These are phyloP conservation scores for Notechis scutatus DNA, from an alignment of 2,113 vertebrate species.

Conservation along the genomic window DNA sequence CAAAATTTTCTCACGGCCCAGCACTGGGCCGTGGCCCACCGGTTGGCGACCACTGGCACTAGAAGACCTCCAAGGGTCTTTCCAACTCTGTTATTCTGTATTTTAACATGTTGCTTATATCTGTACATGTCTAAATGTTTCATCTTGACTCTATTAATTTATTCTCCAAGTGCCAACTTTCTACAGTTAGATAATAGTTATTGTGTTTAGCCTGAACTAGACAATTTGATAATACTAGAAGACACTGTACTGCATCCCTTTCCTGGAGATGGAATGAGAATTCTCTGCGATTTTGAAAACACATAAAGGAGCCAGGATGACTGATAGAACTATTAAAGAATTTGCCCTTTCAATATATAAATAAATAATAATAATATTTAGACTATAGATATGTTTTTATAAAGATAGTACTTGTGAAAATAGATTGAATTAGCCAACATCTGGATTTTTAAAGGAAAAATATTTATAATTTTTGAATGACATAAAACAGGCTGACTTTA, in stretches of 20 bases:
- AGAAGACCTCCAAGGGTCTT: background rate
- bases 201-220: constrained; percentile 1
- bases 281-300: background rate
- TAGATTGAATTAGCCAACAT: background rate
- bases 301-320: constrained; percentile 1
- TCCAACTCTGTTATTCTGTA: background rate
- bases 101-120: background rate
- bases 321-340: background rate
- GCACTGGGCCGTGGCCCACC: too few relatives aligned
- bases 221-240: background rate
- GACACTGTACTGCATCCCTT: background rate
- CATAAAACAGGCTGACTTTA: background rate
- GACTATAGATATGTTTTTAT: constrained; percentile 23
- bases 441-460: background rate
- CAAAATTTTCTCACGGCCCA: too few relatives aligned
- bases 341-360: background rate
- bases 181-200: background rate
- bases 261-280: background rate
- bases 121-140: background rate
- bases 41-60: too few relatives aligned
- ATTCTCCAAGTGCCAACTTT: background rate
- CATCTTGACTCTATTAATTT: background rate
- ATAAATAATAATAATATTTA: constrained; percentile 2
- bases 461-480: constrained; percentile 5
- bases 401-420: background rate